Base-by-base conservation (phyloP, 2,888 invertebrate genomes). In the Chrysomela aeneicollis region DNA sequence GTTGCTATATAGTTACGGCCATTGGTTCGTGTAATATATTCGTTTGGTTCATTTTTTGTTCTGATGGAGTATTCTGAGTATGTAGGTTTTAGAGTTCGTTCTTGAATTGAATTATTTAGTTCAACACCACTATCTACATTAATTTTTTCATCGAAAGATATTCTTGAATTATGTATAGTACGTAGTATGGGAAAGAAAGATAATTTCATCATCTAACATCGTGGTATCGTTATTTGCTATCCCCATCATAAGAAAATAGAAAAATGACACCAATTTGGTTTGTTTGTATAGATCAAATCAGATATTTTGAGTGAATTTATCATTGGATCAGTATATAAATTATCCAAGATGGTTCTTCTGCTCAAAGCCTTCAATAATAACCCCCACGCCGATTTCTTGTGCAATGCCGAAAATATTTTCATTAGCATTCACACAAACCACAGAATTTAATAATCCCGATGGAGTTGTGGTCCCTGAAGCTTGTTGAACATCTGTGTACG, bases 401-500 rank as follows among this genome's bases (percentile, higher is more conserved):
- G 67, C 61, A 63, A 60, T 37, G 46, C 54, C 47, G 63, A 58
- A 70, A 70, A 65, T 68, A 70, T 68, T 68, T 70, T 68, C 65
- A 66, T 64, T 64, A 63, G 58, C 69, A 65, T 69, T 63, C 64
- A 59, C 61, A 55, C 58, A 64, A 60, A 70, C 64, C 64, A 54
- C 68, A 67, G 65, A 67, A 66, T 70, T 67, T 67, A 68, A 68
- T 70, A 68, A 68, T 65, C 59, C 53, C 55, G 63, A 65, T 63
- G 57, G 59, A 63, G 60, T 63, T 63, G 63, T 58, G 67, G 60
- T 61, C 59, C 51, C 63, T 70, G n/a, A n/a, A n/a, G 63, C 68
- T 47, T 55, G 69, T 66, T 68, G 67, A 70, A 70, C 72, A 72
- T 71, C 70, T 72, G 72, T 69, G 64, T 69, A 64, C 65, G 67